phyloP scores from a whole-genome alignment of 2,113 vertebrate genomes.

The Vidua chalybeata region DNA sequence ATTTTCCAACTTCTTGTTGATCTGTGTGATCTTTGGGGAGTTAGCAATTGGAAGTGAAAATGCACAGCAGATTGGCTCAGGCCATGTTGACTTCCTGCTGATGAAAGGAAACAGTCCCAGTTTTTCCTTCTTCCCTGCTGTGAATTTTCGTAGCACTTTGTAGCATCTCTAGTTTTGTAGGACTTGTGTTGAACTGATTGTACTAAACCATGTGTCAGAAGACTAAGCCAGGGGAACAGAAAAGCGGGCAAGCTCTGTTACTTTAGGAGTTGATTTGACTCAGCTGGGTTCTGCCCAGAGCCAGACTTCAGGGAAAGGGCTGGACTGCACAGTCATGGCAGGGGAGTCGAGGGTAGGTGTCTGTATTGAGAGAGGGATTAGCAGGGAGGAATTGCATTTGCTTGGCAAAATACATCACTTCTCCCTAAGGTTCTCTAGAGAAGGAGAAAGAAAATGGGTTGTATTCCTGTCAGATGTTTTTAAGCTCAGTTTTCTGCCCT shows the following conservation, averaged over 20 bases:
- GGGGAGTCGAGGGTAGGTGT: not conserved
- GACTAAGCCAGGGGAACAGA: not conserved
- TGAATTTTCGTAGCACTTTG: not conserved
- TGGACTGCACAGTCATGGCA: not conserved
- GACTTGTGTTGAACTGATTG: not conserved
- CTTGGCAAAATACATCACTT: not conserved
- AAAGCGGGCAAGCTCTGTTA: not conserved
- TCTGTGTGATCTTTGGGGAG: not conserved
- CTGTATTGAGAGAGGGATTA: not conserved
- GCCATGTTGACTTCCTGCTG: not conserved
- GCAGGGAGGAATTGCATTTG: not conserved
- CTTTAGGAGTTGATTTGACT: not conserved
- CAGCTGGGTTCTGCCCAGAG: not conserved
- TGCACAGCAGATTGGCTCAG: not conserved
- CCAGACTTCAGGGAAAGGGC: not conserved
- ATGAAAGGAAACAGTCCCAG: not conserved
- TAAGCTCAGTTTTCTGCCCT: slow-evolving; percentile 40
- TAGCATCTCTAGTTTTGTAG: not conserved
- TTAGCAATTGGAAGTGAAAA: not conserved
- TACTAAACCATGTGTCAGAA: not conserved
- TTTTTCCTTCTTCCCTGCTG: not conserved
- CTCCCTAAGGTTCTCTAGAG: not conserved
- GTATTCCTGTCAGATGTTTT: slow-evolving; percentile 31
- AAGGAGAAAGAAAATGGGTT: not conserved
- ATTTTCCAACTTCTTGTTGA: not conserved